Conservation (phyloP, 2,888 invertebrate species). For the Ligdia adustata region DNA sequence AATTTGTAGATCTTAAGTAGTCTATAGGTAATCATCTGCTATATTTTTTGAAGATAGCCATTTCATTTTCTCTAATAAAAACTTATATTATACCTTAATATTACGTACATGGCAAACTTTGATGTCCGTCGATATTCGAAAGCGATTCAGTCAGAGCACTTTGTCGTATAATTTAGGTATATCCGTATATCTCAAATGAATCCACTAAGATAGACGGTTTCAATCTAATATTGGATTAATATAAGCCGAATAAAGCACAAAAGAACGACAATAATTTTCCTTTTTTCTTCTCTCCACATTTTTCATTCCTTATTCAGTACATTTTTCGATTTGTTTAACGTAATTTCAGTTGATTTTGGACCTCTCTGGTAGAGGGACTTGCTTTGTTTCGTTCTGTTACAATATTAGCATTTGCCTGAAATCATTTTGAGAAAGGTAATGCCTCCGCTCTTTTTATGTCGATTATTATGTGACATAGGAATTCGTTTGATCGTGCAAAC, state of each 20-base stretch:
- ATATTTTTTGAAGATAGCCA: too few relatives aligned
- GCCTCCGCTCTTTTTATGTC: slow-evolving; percentile 23
- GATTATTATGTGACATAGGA: slow-evolving; percentile 26
- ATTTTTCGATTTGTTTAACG: slow-evolving; percentile 49
- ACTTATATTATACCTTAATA: too few relatives aligned
- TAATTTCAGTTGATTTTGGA: slow-evolving; percentile 63
- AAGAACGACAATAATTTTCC: slow-evolving; percentile 49
- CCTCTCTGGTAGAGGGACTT: slow-evolving; percentile 34
- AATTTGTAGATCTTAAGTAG: too few relatives aligned
- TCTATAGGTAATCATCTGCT: too few relatives aligned
- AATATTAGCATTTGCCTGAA: slow-evolving; percentile 33
- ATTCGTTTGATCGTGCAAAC: slow-evolving; percentile 21
- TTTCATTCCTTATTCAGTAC: slow-evolving; percentile 42
- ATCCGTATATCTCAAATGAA: slow-evolving; percentile 27
- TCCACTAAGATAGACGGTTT: slow-evolving; percentile 33
- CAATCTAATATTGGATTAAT: slow-evolving; percentile 47
- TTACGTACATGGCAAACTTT: too few relatives aligned
- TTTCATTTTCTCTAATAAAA: too few relatives aligned
- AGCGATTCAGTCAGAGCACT: slow-evolving; percentile 16
- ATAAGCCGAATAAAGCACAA: slow-evolving; percentile 46
- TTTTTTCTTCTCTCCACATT: slow-evolving; percentile 43
- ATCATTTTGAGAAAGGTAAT: slow-evolving; percentile 23
- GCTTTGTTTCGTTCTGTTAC: slow-evolving; percentile 48
- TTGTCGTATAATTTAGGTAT: slow-evolving; percentile 7
- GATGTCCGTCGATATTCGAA: slow-evolving; percentile 11